Percentiles rank a stretch among this genome's conserved stretches.
Evolutionary conservation across 2,888 invertebrate species (phyloP).

Genomic region (Molorchus minor): DNA sequence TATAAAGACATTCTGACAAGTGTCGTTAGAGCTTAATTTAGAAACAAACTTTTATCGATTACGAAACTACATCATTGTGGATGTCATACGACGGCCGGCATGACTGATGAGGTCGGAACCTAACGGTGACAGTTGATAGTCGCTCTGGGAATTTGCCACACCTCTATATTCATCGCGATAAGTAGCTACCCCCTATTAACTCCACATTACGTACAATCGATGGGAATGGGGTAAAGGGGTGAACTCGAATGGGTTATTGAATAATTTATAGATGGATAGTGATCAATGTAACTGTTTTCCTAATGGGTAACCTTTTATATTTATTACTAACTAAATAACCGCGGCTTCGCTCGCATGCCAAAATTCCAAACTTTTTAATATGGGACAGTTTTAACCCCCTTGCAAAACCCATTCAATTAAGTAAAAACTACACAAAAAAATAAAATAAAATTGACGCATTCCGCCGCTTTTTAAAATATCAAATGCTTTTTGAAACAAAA

Average conservation of each 20-base stretch:
- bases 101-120: constrained; percentile 57
- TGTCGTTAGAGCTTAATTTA: constrained; percentile 30
- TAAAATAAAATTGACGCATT: too few relatives aligned
- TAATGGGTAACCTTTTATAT: not conserved
- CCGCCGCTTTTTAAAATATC: too few relatives aligned
- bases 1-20: constrained; percentile 32
- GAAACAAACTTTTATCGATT: constrained; percentile 33
- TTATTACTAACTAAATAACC: too few relatives aligned
- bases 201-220: constrained; percentile 31
- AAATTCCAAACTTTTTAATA: too few relatives aligned
- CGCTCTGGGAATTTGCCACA: constrained; percentile 50
- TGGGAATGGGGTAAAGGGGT: constrained; percentile 18
- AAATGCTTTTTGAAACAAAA: too few relatives aligned
- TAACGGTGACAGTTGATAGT: constrained; percentile 47
- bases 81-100: constrained; percentile 28
- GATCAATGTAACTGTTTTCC: not conserved
- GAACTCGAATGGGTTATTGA: constrained; percentile 15
- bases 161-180: constrained; percentile 42
- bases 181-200: constrained; percentile 47
- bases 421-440: too few relatives aligned
- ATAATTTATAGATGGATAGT: not conserved
- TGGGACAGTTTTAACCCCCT: too few relatives aligned
- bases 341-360: too few relatives aligned
- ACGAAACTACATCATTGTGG: constrained; percentile 13
- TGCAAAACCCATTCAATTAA: too few relatives aligned